Evolutionary conservation across 1,140 invertebrate genomes (phyloP).

Genomic region (Drosophila biarmipes): DNA sequence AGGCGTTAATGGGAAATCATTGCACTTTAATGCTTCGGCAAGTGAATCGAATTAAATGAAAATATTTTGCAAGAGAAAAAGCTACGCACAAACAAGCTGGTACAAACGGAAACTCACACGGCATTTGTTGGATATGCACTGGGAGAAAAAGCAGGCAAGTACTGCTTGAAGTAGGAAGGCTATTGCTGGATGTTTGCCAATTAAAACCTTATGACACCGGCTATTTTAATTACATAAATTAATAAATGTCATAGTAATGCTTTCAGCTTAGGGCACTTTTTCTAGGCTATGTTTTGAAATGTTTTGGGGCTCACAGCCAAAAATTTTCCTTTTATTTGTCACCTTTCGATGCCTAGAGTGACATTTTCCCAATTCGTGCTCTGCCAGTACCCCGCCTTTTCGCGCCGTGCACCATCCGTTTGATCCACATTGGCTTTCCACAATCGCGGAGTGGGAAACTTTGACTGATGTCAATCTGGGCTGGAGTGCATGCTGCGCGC

Average conservation of each 20-base stretch:
- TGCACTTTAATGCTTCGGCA: slow-evolving; percentile 36
- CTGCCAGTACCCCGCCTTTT: background rate
- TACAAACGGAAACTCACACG: slow-evolving; percentile 15
- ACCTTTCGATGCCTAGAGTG: too few relatives aligned
- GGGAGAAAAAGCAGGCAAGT: background rate
- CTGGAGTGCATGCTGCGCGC: slow-evolving; percentile 26
- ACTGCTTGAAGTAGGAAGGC: too few relatives aligned
- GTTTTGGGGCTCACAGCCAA: too few relatives aligned
- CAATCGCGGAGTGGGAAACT: slow-evolving; percentile 6
- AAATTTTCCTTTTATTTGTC: too few relatives aligned
- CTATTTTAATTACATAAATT: too few relatives aligned
- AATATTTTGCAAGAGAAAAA: slow-evolving; percentile 40
- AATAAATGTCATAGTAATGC: too few relatives aligned
- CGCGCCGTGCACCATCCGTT: slow-evolving; percentile 9
- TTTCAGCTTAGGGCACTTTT: too few relatives aligned
- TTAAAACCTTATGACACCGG: too few relatives aligned
- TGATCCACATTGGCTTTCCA: slow-evolving; percentile 14
- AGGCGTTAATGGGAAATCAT: slow-evolving; percentile 48
- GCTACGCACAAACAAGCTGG: slow-evolving; percentile 11
- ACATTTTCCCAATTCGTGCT: background rate
- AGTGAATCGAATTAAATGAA: slow-evolving; percentile 49
- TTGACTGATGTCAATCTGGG: slow-evolving; percentile 54
- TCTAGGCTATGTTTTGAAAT: too few relatives aligned
- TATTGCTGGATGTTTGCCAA: too few relatives aligned
- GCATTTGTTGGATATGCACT: slow-evolving; percentile 18